Evolutionary conservation across 2,797 vertebrate genomes (phyloP).

Genomic region (Sebastes matsubarae): DNA sequence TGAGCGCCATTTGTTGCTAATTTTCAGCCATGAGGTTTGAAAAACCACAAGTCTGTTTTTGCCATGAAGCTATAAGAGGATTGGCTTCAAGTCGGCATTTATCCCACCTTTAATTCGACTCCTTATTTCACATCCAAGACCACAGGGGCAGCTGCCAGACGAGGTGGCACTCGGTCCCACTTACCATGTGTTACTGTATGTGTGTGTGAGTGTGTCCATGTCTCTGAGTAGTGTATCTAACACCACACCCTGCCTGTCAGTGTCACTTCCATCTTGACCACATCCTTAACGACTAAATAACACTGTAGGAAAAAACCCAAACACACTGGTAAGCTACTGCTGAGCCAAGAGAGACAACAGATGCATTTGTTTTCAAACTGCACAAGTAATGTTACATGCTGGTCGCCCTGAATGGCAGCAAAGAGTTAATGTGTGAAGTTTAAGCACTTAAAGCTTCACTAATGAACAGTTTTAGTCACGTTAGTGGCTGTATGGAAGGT

Average conservation of each 20-base stretch:
- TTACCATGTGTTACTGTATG: conserved; percentile 8
- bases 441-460: neutral
- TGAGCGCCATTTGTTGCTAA: neutral
- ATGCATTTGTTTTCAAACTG: conserved; percentile 14
- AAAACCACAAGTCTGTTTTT: conserved; percentile 66
- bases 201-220: neutral
- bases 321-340: conserved; percentile 23
- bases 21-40: conserved; percentile 20
- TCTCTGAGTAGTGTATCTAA: neutral
- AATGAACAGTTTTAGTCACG: neutral
- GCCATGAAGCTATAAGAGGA: conserved; percentile 43
- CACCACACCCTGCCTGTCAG: conserved; percentile 32
- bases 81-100: conserved; percentile 20
- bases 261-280: conserved; percentile 38
- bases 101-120: conserved; percentile 58
- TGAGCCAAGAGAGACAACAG: conserved; percentile 25
- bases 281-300: conserved; percentile 61
- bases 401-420: neutral
- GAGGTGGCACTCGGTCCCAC: conserved; percentile 27
- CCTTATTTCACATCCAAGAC: conserved; percentile 10
- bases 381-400: neutral
- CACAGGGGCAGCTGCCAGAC: conserved; percentile 31
- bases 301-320: conserved; percentile 36
- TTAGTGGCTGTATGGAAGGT: neutral
- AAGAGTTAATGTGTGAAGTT: neutral